These are phyloP conservation scores for Coendou prehensilis DNA, from an alignment of 2,797 vertebrate genomes.

Conservation along the genomic window DNA sequence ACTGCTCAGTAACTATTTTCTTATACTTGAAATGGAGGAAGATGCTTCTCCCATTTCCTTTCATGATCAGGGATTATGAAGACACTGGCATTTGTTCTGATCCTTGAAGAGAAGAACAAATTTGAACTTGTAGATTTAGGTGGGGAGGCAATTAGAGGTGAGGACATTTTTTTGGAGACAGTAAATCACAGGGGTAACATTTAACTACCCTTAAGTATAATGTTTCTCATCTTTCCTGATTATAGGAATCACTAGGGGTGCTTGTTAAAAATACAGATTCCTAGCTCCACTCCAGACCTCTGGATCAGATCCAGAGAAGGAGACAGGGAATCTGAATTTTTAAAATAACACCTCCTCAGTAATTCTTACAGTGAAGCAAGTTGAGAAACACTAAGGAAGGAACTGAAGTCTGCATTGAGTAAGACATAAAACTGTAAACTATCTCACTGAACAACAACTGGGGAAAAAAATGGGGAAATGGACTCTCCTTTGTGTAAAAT, in stretches of 20 bases:
- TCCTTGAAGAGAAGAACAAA: slow-evolving; percentile 69
- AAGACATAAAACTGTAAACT: slow-evolving; percentile 52
- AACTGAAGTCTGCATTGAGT: slow-evolving; percentile 35
- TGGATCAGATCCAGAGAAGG: slow-evolving; percentile 61
- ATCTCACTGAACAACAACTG: not conserved
- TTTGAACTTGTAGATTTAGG: slow-evolving; percentile 76
- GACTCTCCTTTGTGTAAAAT: slow-evolving; percentile 63
- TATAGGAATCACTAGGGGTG: slow-evolving; percentile 74
- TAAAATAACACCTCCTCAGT: not conserved
- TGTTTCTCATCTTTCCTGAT: slow-evolving; percentile 78
- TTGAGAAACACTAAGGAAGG: slow-evolving; percentile 55
- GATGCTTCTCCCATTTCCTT: not conserved
- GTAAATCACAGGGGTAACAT: slow-evolving; percentile 74
- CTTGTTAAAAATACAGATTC: slow-evolving; percentile 78
- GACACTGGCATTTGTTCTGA: slow-evolving; percentile 73
- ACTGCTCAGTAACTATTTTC: slow-evolving; percentile 42
- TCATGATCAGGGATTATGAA: slow-evolving; percentile 41
- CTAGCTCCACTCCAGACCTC: slow-evolving; percentile 64
- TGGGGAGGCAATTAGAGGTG: slow-evolving; percentile 76
- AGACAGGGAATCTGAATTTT: slow-evolving; percentile 61
- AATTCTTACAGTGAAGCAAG: slow-evolving; percentile 43
- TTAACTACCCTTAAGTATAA: slow-evolving; percentile 77
- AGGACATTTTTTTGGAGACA: slow-evolving; percentile 74
- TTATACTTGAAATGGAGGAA: not conserved
- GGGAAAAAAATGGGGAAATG: not conserved